These are phyloP conservation scores for Sphaerophoria rueppellii DNA, from an alignment of 2,888 invertebrate species.

Conservation along the genomic window DNA sequence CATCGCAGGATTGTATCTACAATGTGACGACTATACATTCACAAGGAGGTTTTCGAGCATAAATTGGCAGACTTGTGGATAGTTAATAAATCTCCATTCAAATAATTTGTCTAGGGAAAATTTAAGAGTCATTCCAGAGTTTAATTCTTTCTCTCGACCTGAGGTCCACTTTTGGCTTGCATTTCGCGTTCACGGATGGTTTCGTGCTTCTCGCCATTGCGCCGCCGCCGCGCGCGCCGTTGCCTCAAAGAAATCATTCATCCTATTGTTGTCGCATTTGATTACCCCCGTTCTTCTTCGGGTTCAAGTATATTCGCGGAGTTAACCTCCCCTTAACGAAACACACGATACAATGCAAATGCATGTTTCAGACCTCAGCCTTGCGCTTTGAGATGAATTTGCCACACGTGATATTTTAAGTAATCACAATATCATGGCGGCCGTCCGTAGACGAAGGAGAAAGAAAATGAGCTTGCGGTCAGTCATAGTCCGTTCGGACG, in stretches of 20 bases:
- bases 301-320: constrained; percentile 22
- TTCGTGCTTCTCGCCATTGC: constrained; percentile 21
- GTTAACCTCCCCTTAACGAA: not conserved
- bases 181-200: not conserved
- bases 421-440: constrained; percentile 45
- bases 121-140: constrained; percentile 60
- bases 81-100: constrained; percentile 69
- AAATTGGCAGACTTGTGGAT: constrained; percentile 14
- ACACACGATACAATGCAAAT: constrained; percentile 15
- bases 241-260: constrained; percentile 48
- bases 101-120: constrained; percentile 68
- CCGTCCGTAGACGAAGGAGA: constrained; percentile 42
- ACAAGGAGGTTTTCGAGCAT: not conserved
- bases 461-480: constrained; percentile 67
- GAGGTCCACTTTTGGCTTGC: constrained; percentile 38
- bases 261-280: constrained; percentile 54
- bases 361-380: constrained; percentile 27
- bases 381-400: constrained; percentile 64
- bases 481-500: constrained; percentile 14
- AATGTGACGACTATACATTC: not conserved
- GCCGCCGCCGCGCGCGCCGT: too few relatives aligned
- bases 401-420: constrained; percentile 73
- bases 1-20: not conserved
- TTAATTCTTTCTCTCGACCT: constrained; percentile 65
- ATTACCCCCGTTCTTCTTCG: constrained; percentile 22